Base-by-base conservation (phyloP, 2,797 vertebrate species). In the Anguilla obscura region DNA sequence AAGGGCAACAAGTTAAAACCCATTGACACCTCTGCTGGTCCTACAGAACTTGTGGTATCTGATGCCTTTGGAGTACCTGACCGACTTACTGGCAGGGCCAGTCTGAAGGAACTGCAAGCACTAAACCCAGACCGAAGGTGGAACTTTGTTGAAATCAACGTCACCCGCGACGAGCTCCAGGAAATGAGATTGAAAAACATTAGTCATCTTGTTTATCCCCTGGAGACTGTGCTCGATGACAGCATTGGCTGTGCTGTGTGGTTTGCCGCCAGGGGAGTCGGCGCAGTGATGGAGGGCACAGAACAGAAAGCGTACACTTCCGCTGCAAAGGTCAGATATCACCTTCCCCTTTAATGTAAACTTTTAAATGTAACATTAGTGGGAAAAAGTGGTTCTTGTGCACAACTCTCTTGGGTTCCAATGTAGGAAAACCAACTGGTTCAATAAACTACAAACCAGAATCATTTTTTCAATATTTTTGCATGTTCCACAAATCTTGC, bases 241-340 rank as follows among this genome's bases (percentile, higher is more conserved):
- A 98, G 98, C 91, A 98, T 99, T 48, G 98, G 99, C 30, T 99
- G 98, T 90, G 98, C 98, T 0, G 94, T 99, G 90, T 99, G 99
- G 99, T 99, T 99, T 91, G 99, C 98, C 30, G 96, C 99, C 1
- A 96, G 97, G 93, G 98, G 98, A 86, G 86, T 52, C 0, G 98
- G 98, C 2, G 86, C 94, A 69, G 24, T 97, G 58, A 85, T 5
- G 5, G 94, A 93, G 8, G 93, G 92, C 45, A 85, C 89, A 36
- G 92, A 93, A 63, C 86, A 87, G 89, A 95, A 87, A 71, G 89
- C 89, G 0, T 98, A 98, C 91, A 95, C 87, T 27, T 99, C 98
- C 36, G 89, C 91, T 14, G 97, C 98, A 86, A 99, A 98, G 98
- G 98, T 99, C 94, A 63, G 84, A 71, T 48, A 50, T 24, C 80